Base-by-base conservation (phyloP, 2,797 vertebrate species). In the Neosilurus hyrtlii region DNA sequence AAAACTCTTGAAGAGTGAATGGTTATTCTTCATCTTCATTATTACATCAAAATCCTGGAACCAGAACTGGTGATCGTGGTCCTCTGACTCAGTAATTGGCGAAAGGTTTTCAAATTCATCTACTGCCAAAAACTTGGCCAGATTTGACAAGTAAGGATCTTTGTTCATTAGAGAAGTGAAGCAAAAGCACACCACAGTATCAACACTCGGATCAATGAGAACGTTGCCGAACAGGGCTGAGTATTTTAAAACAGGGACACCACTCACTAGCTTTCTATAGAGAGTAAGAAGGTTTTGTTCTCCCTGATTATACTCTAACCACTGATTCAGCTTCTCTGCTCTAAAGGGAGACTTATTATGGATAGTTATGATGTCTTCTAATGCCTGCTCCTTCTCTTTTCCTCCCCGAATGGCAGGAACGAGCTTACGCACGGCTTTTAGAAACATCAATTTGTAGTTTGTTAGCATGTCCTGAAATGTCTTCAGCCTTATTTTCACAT, bases 141-240 rank as follows among this genome's bases (percentile, higher is more conserved):
- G 57, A 12, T 5, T 24, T 24, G 9, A 82, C 24, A 14, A 16
- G 80, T 83, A 81, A 3, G 62, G 67, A 15, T 89, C 86, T 72
- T 84, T n/a, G 61, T 87, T 68, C 0, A 24, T 81, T 52, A 86
- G 80, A 49, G 86, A 86, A 8, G 85, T 87, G 49, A 89, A 85
- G 75, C 66, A 73, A 51, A 89, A 82, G 18, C 62, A 79, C 8
- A 83, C 20, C 51, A 86, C 81, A 22, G 14, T 71, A 52, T 83
- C 65, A 30, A 83, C 26, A 3, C 22, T 3, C 7, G 81, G 81
- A 49, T 77, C 1, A 51, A 74, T n/a, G 54, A 87, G 49, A 18
- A 79, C 7, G 10, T 1, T 12, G 6, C 22, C 20, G 0, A 85
- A 65, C 9, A 65, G 18, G 11, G 3, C 65, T 24, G 75, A 56